Percentiles rank a stretch among this genome's conserved stretches.
These are phyloP conservation scores for Amphibalanus amphitrite DNA, from an alignment of 1,140 invertebrate species.

Conservation along the genomic window DNA sequence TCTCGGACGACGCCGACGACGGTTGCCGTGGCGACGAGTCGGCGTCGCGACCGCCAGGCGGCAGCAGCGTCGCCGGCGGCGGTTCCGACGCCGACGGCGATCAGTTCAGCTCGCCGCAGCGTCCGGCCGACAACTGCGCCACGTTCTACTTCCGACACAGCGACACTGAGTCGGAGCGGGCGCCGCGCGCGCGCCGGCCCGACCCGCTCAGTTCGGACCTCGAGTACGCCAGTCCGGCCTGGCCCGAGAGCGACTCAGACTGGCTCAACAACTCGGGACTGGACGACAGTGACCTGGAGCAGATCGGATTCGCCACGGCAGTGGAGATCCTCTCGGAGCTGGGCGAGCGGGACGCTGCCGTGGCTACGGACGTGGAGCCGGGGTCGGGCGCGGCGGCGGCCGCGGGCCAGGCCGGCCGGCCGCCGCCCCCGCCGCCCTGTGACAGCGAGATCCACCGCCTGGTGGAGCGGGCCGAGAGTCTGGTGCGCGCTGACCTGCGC, in stretches of 20 bases:
- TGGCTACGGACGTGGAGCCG: background rate
- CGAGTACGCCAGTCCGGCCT: background rate
- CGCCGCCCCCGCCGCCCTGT: background rate
- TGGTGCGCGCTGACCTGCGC: background rate
- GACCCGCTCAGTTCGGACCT: background rate
- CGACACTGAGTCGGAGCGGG: background rate
- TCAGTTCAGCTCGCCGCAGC: background rate
- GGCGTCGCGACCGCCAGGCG: background rate
- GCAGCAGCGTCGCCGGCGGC: background rate
- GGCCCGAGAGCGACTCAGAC: background rate
- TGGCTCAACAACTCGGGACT: background rate
- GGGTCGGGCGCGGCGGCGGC: no score
- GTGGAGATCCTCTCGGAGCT: background rate
- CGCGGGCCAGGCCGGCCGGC: no score
- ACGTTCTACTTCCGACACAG: slow-evolving; percentile 11
- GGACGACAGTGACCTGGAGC: background rate
- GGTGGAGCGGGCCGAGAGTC: slow-evolving; percentile 9
- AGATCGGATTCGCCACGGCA: background rate
- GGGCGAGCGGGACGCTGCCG: background rate
- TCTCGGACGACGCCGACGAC: background rate
- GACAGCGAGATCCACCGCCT: slow-evolving; percentile 9
- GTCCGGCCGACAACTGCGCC: slow-evolving; percentile 8
- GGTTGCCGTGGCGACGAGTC: background rate
- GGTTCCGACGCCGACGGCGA: background rate
- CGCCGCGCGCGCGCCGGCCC: no score